Base-by-base conservation (phyloP, 1,140 invertebrate genomes). In the Homalodisca vitripennis region DNA sequence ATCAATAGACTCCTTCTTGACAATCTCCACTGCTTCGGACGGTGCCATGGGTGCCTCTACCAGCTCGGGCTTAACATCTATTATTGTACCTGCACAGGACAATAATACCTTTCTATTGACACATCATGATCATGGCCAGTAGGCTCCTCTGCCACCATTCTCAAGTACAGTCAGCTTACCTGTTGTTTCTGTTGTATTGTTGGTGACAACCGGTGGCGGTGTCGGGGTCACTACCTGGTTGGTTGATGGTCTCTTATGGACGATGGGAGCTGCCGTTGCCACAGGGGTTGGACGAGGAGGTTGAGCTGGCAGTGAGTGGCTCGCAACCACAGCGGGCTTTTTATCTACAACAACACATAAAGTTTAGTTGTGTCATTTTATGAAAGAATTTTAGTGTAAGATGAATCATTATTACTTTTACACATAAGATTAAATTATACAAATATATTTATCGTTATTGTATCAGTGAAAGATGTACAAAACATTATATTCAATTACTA, bases 221-320 rank as follows among this genome's bases (percentile, higher is more conserved):
- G 14, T 60, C 14, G 55, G 22, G 3, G 55, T 2, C 22, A 60
- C 6, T 26, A 60, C 24, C 27, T 60, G 55, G 26, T 60, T 70
- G 31, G 66, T 70, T 22, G 64, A 57, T 27, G 70, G 53, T 26
- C 68, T 53, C 57, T 73, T 73, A n/a, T 63, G 47, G 12, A 57
- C 57, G 12, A 64, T 74, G 46, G 81, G 79, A 13, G 80, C 79
- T 13, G 80, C 79, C 6, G 80, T 79, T 48, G 80, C 79, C 73
- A 80, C 68, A n/a, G 82, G 76, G 17, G 77, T 77, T 1, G 81
- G 79, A 69, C 82, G 75, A 12, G 80, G 75, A 22, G 81, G 80
- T 71, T 84, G 82, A 3, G 80, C 80, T 41, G 82, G 81, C 75
- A 84, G 79, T 13, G 63, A 66, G 66, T 83, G 82, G 78, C 79